phyloP scores from a whole-genome alignment of 1,140 invertebrate genomes.

The Drosophila quadrilineata region DNA sequence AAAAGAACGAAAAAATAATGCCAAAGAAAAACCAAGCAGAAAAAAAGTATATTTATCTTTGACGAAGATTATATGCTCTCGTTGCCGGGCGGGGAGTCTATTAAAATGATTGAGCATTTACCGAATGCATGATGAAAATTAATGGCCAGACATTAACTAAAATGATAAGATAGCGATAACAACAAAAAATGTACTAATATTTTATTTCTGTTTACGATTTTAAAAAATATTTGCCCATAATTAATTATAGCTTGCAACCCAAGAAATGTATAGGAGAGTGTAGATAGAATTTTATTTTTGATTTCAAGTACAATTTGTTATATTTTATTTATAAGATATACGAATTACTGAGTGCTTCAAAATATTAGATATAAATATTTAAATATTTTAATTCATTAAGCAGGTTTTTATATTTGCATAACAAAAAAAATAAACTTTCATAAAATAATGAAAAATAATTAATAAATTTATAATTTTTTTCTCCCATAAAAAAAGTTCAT shows the following conservation, averaged over 20 bases:
- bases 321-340: too few relatives aligned
- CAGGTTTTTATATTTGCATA: too few relatives aligned
- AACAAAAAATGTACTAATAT: slow-evolving; percentile 16
- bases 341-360: too few relatives aligned
- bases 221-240: slow-evolving; percentile 17
- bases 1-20: slow-evolving; percentile 24
- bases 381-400: too few relatives aligned
- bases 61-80: slow-evolving; percentile 44
- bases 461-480: too few relatives aligned
- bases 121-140: slow-evolving; percentile 24
- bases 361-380: too few relatives aligned
- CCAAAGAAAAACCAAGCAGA: neutral
- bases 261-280: neutral
- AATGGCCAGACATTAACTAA: slow-evolving; percentile 9
- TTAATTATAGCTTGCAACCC: neutral
- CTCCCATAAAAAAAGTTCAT: too few relatives aligned
- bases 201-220: slow-evolving; percentile 4
- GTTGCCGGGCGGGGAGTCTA: slow-evolving; percentile 27
- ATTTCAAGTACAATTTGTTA: too few relatives aligned
- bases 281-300: too few relatives aligned
- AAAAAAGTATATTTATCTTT: slow-evolving; percentile 48
- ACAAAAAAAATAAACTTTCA: too few relatives aligned
- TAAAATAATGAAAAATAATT: too few relatives aligned
- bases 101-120: slow-evolving; percentile 44
- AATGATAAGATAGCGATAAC: slow-evolving; percentile 15